Conservation (phyloP, 1,140 invertebrate genomes). For the Brachystomella parvula region DNA sequence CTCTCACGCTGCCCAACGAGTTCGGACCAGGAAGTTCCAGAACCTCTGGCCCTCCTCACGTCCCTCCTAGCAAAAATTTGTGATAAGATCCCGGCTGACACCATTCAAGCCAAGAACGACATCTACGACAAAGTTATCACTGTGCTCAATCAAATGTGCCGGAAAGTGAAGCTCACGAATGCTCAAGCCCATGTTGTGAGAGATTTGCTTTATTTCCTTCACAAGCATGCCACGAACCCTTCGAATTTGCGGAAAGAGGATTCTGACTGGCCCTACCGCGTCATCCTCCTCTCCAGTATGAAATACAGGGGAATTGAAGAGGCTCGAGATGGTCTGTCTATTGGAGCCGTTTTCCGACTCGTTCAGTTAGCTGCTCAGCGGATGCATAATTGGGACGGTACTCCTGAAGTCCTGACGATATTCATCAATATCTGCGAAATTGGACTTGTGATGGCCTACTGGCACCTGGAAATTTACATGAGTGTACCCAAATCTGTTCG, state of each 20-base stretch:
- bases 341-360: conserved; percentile 27
- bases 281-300: background rate
- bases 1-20: background rate
- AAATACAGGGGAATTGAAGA: background rate
- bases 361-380: conserved; percentile 11
- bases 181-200: background rate
- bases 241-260: conserved; percentile 4
- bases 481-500: background rate
- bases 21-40: background rate
- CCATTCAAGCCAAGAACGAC: conserved; percentile 7
- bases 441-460: conserved; percentile 27
- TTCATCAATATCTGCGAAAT: conserved; percentile 19
- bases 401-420: conserved; percentile 3
- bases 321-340: conserved; percentile 17
- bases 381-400: background rate
- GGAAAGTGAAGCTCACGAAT: background rate
- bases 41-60: conserved; percentile 18
- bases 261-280: background rate
- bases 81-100: background rate
- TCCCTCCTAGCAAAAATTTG: conserved; percentile 26
- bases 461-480: conserved; percentile 23
- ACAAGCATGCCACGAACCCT: conserved; percentile 17
- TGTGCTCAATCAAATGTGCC: conserved; percentile 17
- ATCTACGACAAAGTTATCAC: conserved; percentile 16
- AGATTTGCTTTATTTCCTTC: conserved; percentile 21